These are phyloP conservation scores for Sarcophilus harrisii DNA, from an alignment of 2,797 vertebrate species.

Conservation along the genomic window DNA sequence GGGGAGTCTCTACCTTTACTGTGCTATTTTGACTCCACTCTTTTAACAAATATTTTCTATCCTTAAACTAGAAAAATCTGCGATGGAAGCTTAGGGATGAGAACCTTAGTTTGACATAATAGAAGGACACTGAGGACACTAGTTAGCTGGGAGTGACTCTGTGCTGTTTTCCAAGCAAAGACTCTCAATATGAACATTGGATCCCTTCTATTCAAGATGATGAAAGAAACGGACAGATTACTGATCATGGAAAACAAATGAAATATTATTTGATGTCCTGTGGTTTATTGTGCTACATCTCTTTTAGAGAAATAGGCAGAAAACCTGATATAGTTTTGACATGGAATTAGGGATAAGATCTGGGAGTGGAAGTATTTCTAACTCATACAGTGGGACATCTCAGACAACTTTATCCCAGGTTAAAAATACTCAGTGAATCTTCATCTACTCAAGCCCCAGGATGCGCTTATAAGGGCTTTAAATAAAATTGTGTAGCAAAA, in stretches of 20 bases:
- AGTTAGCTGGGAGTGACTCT: neutral
- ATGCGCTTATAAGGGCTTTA: neutral
- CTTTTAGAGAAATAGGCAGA: neutral
- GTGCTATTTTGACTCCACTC: too few relatives aligned
- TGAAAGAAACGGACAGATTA: neutral
- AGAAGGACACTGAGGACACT: neutral
- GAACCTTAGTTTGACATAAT: neutral
- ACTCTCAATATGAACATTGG: too few relatives aligned
- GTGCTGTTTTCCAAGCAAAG: neutral
- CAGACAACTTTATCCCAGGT: neutral
- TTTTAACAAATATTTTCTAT: neutral
- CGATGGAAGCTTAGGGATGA: neutral
- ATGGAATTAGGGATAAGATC: neutral
- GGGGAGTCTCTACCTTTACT: too few relatives aligned
- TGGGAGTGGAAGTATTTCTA: neutral
- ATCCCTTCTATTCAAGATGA: too few relatives aligned
- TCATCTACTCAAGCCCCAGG: neutral
- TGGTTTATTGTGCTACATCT: neutral
- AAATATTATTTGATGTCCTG: neutral
- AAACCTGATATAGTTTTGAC: neutral
- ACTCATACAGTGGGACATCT: neutral
- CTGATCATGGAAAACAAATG: neutral
- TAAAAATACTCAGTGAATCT: neutral
- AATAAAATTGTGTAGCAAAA: neutral
- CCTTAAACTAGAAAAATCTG: neutral